phyloP scores from a whole-genome alignment of 23 tunicate species.

The Oikopleura dioica region DNA sequence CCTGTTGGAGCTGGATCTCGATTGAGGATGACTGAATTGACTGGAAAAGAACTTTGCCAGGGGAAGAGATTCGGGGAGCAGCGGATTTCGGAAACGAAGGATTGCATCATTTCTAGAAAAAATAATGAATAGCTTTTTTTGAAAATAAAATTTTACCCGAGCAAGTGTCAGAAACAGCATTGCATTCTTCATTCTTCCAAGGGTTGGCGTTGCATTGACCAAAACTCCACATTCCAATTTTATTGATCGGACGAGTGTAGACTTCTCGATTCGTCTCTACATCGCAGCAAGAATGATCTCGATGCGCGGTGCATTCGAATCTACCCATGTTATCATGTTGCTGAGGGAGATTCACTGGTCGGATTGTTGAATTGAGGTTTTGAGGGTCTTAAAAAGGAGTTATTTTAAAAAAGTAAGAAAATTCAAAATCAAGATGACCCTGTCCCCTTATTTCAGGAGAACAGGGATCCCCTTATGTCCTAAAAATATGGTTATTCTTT shows the following conservation, averaged over 20 bases:
- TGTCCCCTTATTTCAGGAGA: too few relatives aligned
- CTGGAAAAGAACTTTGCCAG: neutral
- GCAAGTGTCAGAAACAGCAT: neutral
- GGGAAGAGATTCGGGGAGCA: constrained; percentile 1
- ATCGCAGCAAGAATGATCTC: neutral
- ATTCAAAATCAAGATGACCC: too few relatives aligned
- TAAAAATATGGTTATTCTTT: too few relatives aligned
- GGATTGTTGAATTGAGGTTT: too few relatives aligned
- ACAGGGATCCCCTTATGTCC: too few relatives aligned
- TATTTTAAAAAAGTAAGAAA: too few relatives aligned
- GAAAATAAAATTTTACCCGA: too few relatives aligned
- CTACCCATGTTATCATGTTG: constrained; percentile 1
- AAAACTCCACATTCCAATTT: neutral
- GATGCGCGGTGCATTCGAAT: neutral
- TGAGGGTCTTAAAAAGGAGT: too few relatives aligned
- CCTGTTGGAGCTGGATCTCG: neutral
- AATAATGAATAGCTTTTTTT: too few relatives aligned
- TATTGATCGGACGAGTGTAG: neutral
- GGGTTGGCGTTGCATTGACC: neutral
- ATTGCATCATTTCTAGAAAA: neutral
- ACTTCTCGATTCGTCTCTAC: neutral
- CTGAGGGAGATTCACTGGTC: too few relatives aligned
- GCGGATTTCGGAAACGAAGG: neutral
- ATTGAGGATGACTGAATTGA: too few relatives aligned
- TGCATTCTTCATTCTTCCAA: neutral